phyloP scores from a whole-genome alignment of 2,797 vertebrate species.

The Synanceia verrucosa region DNA sequence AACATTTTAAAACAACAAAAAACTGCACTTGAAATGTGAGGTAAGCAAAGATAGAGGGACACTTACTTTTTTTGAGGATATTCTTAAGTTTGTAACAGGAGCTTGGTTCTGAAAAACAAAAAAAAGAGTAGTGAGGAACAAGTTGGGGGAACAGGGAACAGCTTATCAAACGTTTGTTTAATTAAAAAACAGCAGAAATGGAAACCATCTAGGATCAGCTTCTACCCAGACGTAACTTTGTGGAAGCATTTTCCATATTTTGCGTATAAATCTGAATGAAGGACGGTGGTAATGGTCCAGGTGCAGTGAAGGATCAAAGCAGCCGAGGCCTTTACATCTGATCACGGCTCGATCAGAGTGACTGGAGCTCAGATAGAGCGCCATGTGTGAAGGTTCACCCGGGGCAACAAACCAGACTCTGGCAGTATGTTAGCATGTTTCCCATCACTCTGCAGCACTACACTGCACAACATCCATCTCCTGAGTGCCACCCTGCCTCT shows the following conservation, averaged over 20 bases:
- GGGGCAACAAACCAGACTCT: conserved; percentile 33
- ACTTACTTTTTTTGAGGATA: conserved; percentile 97
- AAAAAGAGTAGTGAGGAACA: neutral
- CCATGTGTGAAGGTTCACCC: conserved; percentile 30
- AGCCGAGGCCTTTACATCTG: neutral
- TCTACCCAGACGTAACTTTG: conserved; percentile 7
- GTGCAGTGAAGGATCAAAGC: conserved; percentile 43
- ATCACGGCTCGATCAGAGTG: conserved; percentile 26
- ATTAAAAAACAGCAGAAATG: neutral
- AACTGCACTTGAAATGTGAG: neutral
- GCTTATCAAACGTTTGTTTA: neutral
- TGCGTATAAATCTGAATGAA: conserved; percentile 6
- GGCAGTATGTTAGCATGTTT: conserved; percentile 35
- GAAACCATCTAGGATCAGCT: neutral
- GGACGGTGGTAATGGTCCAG: neutral
- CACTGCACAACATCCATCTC: conserved; percentile 49
- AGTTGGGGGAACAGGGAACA: neutral
- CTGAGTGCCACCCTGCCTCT: conserved; percentile 44
- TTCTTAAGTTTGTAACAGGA: conserved; percentile 93
- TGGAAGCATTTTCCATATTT: neutral
- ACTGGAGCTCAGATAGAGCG: conserved; percentile 21
- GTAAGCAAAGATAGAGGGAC: neutral
- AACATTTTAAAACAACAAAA: conserved; percentile 34
- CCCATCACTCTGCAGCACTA: conserved; percentile 49
- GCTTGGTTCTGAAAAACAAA: conserved; percentile 83